These are phyloP conservation scores for Shinisaurus crocodilurus DNA, from an alignment of 2,113 vertebrate genomes.

Conservation along the genomic window DNA sequence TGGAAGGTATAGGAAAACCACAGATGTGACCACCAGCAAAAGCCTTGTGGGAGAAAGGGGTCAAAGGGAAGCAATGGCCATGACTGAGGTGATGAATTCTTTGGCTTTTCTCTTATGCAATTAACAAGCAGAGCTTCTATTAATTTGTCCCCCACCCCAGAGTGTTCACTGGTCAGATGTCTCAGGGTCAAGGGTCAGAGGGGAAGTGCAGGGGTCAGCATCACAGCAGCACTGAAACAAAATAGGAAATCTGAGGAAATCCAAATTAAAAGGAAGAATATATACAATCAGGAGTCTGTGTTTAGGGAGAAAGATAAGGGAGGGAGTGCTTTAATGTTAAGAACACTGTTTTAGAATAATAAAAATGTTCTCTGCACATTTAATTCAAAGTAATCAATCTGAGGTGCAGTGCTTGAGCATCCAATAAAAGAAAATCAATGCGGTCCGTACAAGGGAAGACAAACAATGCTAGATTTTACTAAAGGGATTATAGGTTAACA, in stretches of 20 bases:
- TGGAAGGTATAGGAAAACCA: conserved; percentile 91
- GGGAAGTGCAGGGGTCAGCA: conserved; percentile 94
- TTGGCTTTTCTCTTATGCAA: conserved; percentile 97
- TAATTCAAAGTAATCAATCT: conserved; percentile 97
- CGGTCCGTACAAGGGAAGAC: conserved; percentile 84
- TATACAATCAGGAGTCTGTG: conserved; percentile 57
- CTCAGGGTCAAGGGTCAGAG: conserved; percentile 94
- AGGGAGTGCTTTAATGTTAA: conserved; percentile 73
- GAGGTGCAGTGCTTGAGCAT: conserved; percentile 86
- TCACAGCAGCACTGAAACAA: conserved; percentile 82
- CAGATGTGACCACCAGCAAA: conserved; percentile 96
- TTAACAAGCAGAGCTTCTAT: conserved; percentile 98
- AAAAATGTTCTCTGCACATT: conserved; percentile 88
- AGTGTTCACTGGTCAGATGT: conserved; percentile 98
- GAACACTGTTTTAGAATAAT: conserved; percentile 81
- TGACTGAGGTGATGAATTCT: conserved; percentile 99
- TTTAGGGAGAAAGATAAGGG: conserved; percentile 36
- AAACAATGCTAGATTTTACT: conserved; percentile 90
- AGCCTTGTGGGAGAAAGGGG: conserved; percentile 93
- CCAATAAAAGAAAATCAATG: conserved; percentile 96
- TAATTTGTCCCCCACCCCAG: conserved; percentile 94
- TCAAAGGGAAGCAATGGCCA: conserved; percentile 99
- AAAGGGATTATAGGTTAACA: conserved; percentile 95
- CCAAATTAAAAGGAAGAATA: conserved; percentile 77
- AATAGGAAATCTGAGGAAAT: conserved; percentile 79